A percentile compares a stretch with the other conserved stretches of the same genome.
phyloP scores from a whole-genome alignment of 2,113 vertebrate genomes.

The Esox niger region DNA sequence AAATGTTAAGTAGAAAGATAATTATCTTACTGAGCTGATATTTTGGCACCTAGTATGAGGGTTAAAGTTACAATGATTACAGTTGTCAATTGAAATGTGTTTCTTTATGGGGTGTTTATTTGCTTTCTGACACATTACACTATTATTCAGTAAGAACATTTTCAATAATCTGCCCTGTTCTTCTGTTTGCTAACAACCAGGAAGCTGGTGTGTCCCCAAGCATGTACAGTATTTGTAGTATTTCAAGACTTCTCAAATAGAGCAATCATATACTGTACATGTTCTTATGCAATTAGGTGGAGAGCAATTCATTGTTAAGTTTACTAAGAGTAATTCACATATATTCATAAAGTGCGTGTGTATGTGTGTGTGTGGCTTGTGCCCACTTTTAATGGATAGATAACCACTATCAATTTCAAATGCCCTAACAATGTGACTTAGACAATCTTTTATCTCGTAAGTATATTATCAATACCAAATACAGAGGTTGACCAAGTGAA shows the following conservation, averaged over 20 bases:
- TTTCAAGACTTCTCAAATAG: not conserved
- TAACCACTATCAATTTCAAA: too few species aligned
- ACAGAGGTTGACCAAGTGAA: too few species aligned
- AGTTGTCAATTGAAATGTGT: slow-evolving; percentile 58
- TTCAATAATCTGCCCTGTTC: slow-evolving; percentile 59
- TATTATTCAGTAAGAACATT: slow-evolving; percentile 65
- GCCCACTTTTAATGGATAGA: too few species aligned
- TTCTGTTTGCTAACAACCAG: slow-evolving; percentile 54
- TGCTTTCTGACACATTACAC: slow-evolving; percentile 72
- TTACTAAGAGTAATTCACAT: not conserved
- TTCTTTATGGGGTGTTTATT: slow-evolving; percentile 57
- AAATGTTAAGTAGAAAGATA: slow-evolving; percentile 52
- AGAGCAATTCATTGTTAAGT: not conserved
- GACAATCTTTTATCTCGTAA: too few species aligned
- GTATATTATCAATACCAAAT: too few species aligned
- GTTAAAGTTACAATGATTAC: slow-evolving; percentile 45
- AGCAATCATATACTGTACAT: too few species aligned
- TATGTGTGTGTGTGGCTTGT: not conserved
- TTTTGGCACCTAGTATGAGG: slow-evolving; percentile 42
- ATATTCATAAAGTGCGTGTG: not conserved
- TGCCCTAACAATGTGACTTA: too few species aligned
- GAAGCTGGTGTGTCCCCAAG: slow-evolving; percentile 50
- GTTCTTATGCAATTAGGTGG: not conserved
- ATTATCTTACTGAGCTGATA: slow-evolving; percentile 37
- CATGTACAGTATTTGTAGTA: slow-evolving; percentile 42